Evolutionary conservation across 37 sponge, comb jelly and placozoan species (phyloP).

Genomic region (Eunapius fragilis): DNA sequence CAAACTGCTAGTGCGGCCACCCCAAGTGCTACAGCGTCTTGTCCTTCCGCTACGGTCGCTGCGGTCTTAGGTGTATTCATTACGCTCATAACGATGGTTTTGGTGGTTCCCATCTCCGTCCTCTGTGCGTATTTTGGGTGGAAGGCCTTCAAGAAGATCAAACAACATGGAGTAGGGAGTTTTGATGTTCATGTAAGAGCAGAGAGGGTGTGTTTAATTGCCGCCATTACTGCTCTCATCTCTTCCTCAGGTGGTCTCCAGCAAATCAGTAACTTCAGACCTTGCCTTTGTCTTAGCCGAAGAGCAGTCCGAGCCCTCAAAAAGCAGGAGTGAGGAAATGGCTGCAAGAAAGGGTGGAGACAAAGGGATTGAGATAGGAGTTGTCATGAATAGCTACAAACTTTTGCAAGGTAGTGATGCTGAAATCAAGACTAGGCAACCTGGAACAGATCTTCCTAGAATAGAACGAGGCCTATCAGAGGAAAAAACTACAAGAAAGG

Average conservation of each 20-base stretch:
- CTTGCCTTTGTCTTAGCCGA: not conserved
- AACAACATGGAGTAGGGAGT: conserved; percentile 27
- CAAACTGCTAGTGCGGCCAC: conserved; percentile 17
- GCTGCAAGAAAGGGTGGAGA: conserved; percentile 3
- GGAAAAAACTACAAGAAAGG: not conserved
- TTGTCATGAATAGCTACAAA: not conserved
- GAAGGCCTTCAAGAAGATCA: conserved; percentile 4
- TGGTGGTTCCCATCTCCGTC: not conserved
- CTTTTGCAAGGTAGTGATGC: not conserved
- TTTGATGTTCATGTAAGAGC: conserved; percentile 36
- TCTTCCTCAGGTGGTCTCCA: not conserved
- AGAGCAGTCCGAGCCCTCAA: not conserved
- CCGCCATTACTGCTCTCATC: no score
- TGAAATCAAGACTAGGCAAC: not conserved
- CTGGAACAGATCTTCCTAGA: not conserved
- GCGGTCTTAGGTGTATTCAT: conserved; percentile 31
- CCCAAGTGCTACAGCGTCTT: conserved; percentile 26
- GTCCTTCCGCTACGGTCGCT: not conserved
- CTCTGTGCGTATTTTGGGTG: conserved; percentile 22
- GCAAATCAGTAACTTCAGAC: not conserved
- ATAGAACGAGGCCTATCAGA: not conserved
- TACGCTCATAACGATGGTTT: conserved; percentile 13
- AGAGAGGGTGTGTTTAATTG: no score
- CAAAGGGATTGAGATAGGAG: not conserved
- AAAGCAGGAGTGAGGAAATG: not conserved